These are phyloP conservation scores for Chrosomus eos DNA, from an alignment of 2,797 vertebrate genomes.

Conservation along the genomic window DNA sequence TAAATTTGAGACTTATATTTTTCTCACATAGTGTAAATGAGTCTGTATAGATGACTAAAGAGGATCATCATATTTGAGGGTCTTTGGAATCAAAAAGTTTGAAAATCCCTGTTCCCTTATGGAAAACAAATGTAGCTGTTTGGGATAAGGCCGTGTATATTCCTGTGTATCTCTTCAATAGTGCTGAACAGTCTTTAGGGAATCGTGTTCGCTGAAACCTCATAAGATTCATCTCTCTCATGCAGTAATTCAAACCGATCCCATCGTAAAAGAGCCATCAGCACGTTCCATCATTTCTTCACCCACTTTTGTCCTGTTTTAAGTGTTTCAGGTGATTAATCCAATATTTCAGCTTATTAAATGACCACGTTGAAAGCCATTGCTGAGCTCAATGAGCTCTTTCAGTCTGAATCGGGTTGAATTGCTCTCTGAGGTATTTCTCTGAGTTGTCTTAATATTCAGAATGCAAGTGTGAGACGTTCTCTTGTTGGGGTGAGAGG, in stretches of 20 bases:
- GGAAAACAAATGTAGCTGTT: not conserved
- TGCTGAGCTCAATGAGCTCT: slow-evolving; percentile 7
- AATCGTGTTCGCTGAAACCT: slow-evolving; percentile 31
- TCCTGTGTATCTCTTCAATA: slow-evolving; percentile 10
- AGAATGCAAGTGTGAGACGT: slow-evolving; percentile 21
- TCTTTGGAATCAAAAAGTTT: not conserved
- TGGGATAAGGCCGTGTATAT: not conserved
- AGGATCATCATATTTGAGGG: not conserved
- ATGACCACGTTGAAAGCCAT: slow-evolving; percentile 5
- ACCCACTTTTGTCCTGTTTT: slow-evolving; percentile 26
- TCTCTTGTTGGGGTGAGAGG: slow-evolving; percentile 5
- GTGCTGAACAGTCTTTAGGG: slow-evolving; percentile 20
- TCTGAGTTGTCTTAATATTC: slow-evolving; percentile 17
- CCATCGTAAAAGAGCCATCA: slow-evolving; percentile 49
- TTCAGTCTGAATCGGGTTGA: not conserved
- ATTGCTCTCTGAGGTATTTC: slow-evolving; percentile 25
- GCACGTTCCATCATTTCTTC: slow-evolving; percentile 22
- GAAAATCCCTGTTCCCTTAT: not conserved
- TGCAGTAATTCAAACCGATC: slow-evolving; percentile 40
- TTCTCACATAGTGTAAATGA: not conserved
- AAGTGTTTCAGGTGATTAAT: slow-evolving; percentile 45
- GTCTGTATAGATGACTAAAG: not conserved
- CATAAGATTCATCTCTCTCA: slow-evolving; percentile 20
- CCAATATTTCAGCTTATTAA: slow-evolving; percentile 38
- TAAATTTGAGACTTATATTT: not conserved